Base-by-base conservation (phyloP, 35 echinoderm and acorn worm genomes). In the Strongylocentrotus purpuratus region DNA sequence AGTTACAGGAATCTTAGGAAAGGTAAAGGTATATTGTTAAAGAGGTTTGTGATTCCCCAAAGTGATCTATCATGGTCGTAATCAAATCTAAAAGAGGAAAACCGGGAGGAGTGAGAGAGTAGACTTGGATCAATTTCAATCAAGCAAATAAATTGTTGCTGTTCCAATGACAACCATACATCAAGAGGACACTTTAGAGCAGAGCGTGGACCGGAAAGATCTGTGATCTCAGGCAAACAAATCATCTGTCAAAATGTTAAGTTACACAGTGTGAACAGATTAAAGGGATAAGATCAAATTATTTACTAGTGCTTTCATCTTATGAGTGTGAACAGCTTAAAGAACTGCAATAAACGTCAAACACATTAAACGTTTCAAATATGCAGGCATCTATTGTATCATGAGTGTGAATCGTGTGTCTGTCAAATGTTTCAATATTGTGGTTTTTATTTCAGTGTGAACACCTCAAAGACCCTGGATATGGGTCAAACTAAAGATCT, bases 61-160 rank as follows among this genome's bases (percentile, higher is more conserved):
- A 78, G 65, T 18, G 20, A 78, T 78, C 65, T 28, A 78, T 78
- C 65, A 78, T 28, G 25, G 5, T 7, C 22, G 22, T 78, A 78
- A 78, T 78, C 65, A 78, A 78, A 78, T 78, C 65, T 28, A 78
- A n/a, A 22, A 22, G 20, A n/a, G 65, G 22, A 8, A 9, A 78
- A 78, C 22, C 4, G 20, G 65, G 65, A 15, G 25, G 65, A 78
- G 28, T 5, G 4, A n/a, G 65, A 22, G 4, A 78, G 22, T n/a
- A 28, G 65, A 78, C 15, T 78, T 78, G 25, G 65, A 78, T 78
- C 65, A 78, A 78, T 78, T 78, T 78, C 65, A 78, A 78, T 78
- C 65, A 78, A 78, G 65, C 22, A 78, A 78, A 78, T 78, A 78
- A 78, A 78, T 78, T 78, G 65, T 78, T 78, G 20, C 65, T 78